Percentiles rank a stretch among this genome's conserved stretches.
phyloP scores from a whole-genome alignment of 2,113 vertebrate species.

The Accipiter virgatus region DNA sequence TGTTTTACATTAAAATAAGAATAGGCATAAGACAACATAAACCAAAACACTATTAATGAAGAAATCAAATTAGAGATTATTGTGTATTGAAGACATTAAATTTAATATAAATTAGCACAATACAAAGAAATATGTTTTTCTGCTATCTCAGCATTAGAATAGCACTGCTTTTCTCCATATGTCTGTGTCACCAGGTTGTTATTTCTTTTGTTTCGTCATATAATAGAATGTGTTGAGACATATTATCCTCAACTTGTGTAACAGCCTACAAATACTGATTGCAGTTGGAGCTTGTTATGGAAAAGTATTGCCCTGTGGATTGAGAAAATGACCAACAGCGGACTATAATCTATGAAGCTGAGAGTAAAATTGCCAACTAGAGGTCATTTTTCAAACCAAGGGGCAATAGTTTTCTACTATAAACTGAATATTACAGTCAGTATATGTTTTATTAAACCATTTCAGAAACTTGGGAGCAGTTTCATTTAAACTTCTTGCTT shows the following conservation, averaged over 20 bases:
- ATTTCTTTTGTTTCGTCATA: conserved; percentile 66
- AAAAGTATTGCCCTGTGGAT: conserved; percentile 79
- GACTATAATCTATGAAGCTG: conserved; percentile 80
- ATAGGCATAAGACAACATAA: conserved; percentile 22
- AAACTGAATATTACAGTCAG: conserved; percentile 81
- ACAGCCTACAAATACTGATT: conserved; percentile 49
- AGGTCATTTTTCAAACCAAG: conserved; percentile 84
- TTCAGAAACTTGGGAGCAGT: conserved; percentile 82
- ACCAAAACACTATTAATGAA: conserved; percentile 35
- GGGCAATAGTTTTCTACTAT: conserved; percentile 81
- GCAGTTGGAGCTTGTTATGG: conserved; percentile 77
- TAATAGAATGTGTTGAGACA: conserved; percentile 56
- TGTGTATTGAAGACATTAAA: conserved; percentile 6
- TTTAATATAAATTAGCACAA: conserved; percentile 54
- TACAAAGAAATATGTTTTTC: conserved; percentile 33
- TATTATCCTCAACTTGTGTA: conserved; percentile 52
- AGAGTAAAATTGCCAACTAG: conserved; percentile 79
- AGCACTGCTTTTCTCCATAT: background rate
- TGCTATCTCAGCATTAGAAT: conserved; percentile 33
- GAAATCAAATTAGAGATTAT: conserved; percentile 45
- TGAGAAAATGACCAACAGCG: conserved; percentile 76
- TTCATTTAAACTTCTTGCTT: conserved; percentile 79
- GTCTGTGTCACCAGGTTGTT: conserved; percentile 47
- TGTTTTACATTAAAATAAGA: conserved; percentile 16
- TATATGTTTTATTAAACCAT: conserved; percentile 85